These are phyloP conservation scores for Struthio camelus DNA, from an alignment of 2,113 vertebrate genomes.

Conservation along the genomic window DNA sequence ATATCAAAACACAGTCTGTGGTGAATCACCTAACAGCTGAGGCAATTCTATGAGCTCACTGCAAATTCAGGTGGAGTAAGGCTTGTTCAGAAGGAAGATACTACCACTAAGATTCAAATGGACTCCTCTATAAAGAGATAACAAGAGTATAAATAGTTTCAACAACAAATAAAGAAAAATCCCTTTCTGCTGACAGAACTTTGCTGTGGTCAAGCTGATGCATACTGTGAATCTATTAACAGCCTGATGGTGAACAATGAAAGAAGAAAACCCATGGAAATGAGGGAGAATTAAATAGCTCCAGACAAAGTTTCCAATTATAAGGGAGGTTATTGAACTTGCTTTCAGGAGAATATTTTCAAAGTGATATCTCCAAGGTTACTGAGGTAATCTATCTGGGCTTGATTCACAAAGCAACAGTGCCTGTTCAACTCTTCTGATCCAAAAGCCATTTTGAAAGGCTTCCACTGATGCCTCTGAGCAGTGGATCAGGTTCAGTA, in stretches of 20 bases:
- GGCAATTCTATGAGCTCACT: not conserved
- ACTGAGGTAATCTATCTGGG: not conserved
- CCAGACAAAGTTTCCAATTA: not conserved
- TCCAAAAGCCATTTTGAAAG: not conserved
- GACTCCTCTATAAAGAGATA: not conserved
- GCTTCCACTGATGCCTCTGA: not conserved
- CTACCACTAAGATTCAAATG: not conserved
- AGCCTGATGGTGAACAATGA: not conserved
- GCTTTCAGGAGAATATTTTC: not conserved
- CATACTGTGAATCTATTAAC: not conserved
- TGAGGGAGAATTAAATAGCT: not conserved
- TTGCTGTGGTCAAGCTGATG: not conserved
- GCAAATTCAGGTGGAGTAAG: not conserved
- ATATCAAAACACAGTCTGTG: not conserved
- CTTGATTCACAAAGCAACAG: not conserved
- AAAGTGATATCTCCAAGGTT: not conserved
- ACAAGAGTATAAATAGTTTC: not conserved
- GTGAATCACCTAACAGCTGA: not conserved
- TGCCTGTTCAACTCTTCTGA: not conserved
- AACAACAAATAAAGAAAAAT: not conserved
- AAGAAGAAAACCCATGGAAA: not conserved
- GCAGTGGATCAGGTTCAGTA: not conserved
- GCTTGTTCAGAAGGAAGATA: not conserved
- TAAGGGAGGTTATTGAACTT: not conserved
- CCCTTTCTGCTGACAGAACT: not conserved